Evolutionary conservation across 2,888 invertebrate genomes (phyloP), one percentile per base, ranked within the genome.

Genomic region (Pegoplata infirma): DNA sequence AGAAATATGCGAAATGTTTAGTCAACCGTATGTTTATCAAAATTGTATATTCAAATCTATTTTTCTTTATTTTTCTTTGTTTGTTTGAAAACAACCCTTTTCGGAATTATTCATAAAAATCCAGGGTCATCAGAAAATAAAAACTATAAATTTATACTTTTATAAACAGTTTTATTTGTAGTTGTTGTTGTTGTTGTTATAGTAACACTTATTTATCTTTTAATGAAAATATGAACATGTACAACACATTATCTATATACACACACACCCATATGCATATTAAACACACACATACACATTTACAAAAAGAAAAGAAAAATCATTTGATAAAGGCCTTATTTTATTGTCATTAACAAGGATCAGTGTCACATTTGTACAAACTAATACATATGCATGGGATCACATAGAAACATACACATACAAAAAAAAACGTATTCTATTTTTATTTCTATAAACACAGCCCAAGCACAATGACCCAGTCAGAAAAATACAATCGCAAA

Each of bases 261-360:
- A 19, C 17, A 53, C 28, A 61, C 59, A 59, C 21, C 10, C n/a
- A 16, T 21, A 67, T 21, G 46, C 67, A 56, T 44, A 44, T 23
- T 36, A n/a, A n/a, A n/a, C n/a, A 40, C n/a, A n/a, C 36, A 40
- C 36, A 40, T 40, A 40, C 36, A 40, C 36, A n/a, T n/a, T n/a
- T n/a, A n/a, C 12, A 40, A n/a, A n/a, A n/a, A n/a, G n/a, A n/a
- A n/a, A n/a, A n/a, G n/a, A n/a, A n/a, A n/a, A 40, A 4, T 40
- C 12, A n/a, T 40, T 40, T n/a, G 5, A n/a, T 25, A 44, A 56
- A 16, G 46, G 28, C 47, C 46, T 32, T 28, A 63, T 55, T 61
- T 63, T 63, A 63, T 46, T 72, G 46, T 56, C 63, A 72, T 72
- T 72, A 72, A 47, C 55, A 47, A 36, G 63, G 71, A 72, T 72